Conservation (phyloP, 1,140 invertebrate genomes). For the Eupristina koningsbergeri region DNA sequence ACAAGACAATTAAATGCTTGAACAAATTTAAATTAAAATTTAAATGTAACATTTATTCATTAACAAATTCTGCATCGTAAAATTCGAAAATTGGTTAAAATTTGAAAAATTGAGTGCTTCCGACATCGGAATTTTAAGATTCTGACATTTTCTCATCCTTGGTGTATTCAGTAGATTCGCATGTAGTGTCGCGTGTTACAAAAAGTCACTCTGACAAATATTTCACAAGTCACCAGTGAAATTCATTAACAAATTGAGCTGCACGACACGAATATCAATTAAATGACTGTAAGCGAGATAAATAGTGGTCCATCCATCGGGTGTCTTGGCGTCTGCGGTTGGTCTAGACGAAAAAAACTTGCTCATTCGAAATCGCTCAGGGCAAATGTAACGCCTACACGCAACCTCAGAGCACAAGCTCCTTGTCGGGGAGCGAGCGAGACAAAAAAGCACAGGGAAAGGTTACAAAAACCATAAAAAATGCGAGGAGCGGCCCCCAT, state of each 20-base stretch:
- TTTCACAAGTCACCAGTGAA: neutral
- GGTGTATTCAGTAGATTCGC: neutral
- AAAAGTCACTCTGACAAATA: neutral
- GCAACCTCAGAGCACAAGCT: no score
- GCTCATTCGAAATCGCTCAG: neutral
- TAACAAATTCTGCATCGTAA: neutral
- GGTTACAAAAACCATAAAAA: neutral
- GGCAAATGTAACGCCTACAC: neutral
- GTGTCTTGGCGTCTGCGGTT: slow-evolving; percentile 10
- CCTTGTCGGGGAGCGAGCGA: neutral
- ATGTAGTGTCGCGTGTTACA: neutral
- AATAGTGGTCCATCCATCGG: slow-evolving; percentile 14
- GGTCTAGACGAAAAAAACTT: slow-evolving; percentile 37
- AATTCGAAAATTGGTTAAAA: neutral
- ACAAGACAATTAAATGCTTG: neutral
- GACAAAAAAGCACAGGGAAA: neutral
- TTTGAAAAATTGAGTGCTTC: neutral
- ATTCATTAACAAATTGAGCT: no score
- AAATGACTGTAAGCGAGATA: neutral
- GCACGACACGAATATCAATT: neutral
- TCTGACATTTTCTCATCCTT: neutral
- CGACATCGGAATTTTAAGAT: neutral
- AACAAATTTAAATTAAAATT: neutral
- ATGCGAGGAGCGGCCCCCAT: neutral
- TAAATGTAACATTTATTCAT: neutral